These are phyloP conservation scores for Podocnemis expansa DNA, from an alignment of 2,113 vertebrate species.

Conservation along the genomic window DNA sequence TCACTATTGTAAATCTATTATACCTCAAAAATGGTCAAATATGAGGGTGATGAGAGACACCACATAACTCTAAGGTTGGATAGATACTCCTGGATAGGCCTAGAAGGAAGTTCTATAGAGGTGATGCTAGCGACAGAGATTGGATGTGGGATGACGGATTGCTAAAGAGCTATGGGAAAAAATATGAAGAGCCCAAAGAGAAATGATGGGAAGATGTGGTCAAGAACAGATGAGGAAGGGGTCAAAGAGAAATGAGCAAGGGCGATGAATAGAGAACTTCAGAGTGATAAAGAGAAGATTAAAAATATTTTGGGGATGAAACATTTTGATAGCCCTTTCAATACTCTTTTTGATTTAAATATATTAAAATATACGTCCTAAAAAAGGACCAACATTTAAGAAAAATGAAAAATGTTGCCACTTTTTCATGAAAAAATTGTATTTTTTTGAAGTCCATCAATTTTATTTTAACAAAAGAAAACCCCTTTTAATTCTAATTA, in stretches of 20 bases:
- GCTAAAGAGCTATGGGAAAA: background rate
- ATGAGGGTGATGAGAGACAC: background rate
- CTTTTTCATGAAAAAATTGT: background rate
- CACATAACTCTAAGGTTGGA: background rate
- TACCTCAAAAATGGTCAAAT: background rate
- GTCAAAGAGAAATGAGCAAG: background rate
- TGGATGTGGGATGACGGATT: background rate
- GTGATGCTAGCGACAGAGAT: too few species aligned
- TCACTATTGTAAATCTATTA: background rate
- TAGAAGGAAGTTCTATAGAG: background rate
- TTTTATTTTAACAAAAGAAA: background rate
- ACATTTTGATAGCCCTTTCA: background rate
- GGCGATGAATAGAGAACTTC: background rate
- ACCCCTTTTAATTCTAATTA: background rate
- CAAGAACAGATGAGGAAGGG: background rate
- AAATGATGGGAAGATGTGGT: background rate
- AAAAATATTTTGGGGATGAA: background rate
- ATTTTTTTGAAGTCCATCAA: background rate
- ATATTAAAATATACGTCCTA: background rate
- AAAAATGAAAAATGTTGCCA: background rate
- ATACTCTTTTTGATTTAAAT: background rate
- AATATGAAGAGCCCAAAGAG: background rate
- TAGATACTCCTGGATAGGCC: background rate
- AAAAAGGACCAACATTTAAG: background rate
- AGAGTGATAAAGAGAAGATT: background rate